Conservation (phyloP, 2,797 vertebrate genomes). For the Brachyalestes nurse region DNA sequence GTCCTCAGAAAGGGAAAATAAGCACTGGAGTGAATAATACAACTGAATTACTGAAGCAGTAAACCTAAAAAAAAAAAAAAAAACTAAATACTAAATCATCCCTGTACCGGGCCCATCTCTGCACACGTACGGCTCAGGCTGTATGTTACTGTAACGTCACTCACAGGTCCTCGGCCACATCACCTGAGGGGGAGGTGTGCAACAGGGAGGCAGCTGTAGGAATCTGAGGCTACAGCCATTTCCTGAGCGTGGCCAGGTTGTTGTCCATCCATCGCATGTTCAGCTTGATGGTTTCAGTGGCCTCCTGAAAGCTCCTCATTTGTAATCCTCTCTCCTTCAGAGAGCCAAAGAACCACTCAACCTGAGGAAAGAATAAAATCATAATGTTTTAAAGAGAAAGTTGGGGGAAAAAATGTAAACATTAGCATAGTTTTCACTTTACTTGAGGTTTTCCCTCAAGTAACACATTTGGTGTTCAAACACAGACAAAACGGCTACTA, state of each 20-base stretch:
- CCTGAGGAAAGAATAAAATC: constrained; percentile 68
- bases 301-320: constrained; percentile 86
- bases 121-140: constrained; percentile 39
- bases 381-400: background rate
- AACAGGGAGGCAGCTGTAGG: constrained; percentile 28
- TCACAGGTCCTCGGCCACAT: constrained; percentile 67
- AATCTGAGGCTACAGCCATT: constrained; percentile 69
- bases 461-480: no score
- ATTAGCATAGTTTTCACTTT: no score
- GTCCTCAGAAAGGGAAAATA: background rate
- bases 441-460: no score
- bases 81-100: background rate
- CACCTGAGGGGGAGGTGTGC: constrained; percentile 61
- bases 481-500: no score
- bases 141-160: constrained; percentile 32
- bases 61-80: background rate
- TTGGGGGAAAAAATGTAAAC: no score
- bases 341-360: constrained; percentile 86
- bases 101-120: constrained; percentile 25
- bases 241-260: constrained; percentile 77
- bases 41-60: background rate
- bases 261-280: constrained; percentile 90
- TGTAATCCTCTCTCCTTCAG: constrained; percentile 84
- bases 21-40: background rate
- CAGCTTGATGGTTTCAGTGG: constrained; percentile 87